Percentiles rank a stretch among this genome's conserved stretches.
These are phyloP conservation scores for Oophaga pumilio DNA, from an alignment of 2,113 vertebrate species.

Conservation along the genomic window DNA sequence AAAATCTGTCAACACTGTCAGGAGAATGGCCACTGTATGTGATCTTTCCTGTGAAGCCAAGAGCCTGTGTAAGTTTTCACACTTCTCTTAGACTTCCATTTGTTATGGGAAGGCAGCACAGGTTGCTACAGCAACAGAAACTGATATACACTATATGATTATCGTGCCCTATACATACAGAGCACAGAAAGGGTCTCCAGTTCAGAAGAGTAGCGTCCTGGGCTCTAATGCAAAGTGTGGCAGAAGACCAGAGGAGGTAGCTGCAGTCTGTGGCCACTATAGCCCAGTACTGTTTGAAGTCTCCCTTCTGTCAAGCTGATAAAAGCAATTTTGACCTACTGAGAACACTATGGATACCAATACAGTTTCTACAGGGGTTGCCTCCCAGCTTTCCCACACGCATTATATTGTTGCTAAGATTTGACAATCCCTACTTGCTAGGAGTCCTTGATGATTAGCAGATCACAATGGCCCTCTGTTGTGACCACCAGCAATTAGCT, in stretches of 20 bases:
- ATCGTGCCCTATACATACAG: neutral
- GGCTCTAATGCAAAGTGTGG: neutral
- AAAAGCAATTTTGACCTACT: neutral
- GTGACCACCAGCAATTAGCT: neutral
- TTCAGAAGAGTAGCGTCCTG: neutral
- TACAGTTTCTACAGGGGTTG: neutral
- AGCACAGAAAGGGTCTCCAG: neutral
- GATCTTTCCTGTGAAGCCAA: conserved; percentile 3
- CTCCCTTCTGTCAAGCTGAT: neutral
- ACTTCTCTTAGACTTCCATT: conserved; percentile 11
- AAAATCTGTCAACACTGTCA: conserved; percentile 22
- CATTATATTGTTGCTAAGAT: neutral
- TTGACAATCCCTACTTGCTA: neutral
- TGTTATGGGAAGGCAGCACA: conserved; percentile 7
- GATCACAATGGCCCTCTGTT: neutral
- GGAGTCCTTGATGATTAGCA: neutral
- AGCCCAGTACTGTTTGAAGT: too few species aligned
- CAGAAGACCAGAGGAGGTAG: too few species aligned
- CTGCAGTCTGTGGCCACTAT: too few species aligned
- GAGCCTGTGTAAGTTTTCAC: conserved; percentile 10
- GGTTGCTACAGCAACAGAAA: neutral
- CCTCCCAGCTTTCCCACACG: neutral
- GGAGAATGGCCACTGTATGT: conserved; percentile 25
- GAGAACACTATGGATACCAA: neutral
- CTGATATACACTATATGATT: neutral